Percentiles rank a stretch among this genome's conserved stretches.
Evolutionary conservation across 2,113 vertebrate genomes (phyloP).

Genomic region (Pelecanoides urinatrix): DNA sequence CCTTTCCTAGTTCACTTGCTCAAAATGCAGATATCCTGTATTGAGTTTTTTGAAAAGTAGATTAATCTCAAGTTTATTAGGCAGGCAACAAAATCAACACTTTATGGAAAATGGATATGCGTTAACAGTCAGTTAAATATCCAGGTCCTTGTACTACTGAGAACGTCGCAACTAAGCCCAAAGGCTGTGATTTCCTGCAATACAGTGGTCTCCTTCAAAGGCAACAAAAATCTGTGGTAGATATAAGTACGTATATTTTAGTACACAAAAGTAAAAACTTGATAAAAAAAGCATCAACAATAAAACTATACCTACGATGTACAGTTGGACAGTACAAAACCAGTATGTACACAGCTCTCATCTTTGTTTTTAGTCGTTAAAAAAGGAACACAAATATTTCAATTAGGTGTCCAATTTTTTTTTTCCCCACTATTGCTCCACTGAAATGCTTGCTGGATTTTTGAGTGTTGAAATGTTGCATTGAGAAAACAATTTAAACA

Average conservation of each 20-base stretch:
- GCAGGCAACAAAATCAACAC: background rate
- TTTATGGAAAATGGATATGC: background rate
- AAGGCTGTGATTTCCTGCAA: background rate
- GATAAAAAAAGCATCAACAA: background rate
- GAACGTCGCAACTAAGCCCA: background rate
- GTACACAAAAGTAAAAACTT: background rate
- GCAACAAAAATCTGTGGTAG: background rate
- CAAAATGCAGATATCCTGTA: background rate
- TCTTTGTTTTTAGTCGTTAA: background rate
- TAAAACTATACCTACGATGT: background rate
- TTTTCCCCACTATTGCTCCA: background rate
- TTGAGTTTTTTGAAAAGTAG: background rate
- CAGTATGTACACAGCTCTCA: background rate
- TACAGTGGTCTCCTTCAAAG: background rate
- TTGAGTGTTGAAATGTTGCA: background rate
- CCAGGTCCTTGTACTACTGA: background rate
- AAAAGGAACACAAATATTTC: background rate
- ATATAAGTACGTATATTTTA: background rate
- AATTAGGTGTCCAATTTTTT: background rate
- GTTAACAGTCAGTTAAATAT: background rate
- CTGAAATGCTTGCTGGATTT: background rate
- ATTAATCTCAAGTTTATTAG: background rate
- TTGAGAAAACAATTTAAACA: background rate
- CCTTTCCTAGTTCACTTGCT: background rate
- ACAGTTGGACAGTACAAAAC: background rate